Conservation (phyloP, 2,113 vertebrate genomes). For the Perca flavescens region DNA sequence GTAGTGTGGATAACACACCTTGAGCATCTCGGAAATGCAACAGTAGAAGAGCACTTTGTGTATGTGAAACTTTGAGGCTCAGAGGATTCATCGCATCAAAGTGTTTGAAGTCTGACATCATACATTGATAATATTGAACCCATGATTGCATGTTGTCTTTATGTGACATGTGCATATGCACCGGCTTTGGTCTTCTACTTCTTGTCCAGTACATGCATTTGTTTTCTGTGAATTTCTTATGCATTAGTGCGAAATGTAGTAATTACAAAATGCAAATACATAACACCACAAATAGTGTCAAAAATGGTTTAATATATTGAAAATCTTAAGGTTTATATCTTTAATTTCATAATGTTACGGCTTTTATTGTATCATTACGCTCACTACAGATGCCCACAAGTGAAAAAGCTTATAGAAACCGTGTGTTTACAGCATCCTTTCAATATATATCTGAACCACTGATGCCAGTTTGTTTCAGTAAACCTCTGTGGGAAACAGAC, state of each 20-base stretch:
- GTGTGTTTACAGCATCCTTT: not conserved
- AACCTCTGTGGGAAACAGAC: constrained; percentile 2
- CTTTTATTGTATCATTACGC: not conserved
- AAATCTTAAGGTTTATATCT: not conserved
- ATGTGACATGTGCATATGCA: not conserved
- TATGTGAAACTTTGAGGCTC: not conserved
- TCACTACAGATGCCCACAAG: not conserved
- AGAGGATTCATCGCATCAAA: not conserved
- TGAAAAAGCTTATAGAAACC: not conserved
- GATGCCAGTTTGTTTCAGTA: not conserved
- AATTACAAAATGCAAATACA: not conserved
- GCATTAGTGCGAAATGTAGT: too few species aligned
- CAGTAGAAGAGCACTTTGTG: not conserved
- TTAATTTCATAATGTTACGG: not conserved
- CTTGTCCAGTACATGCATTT: not conserved
- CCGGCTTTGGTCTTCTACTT: not conserved
- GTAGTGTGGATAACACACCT: not conserved
- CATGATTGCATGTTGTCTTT: not conserved
- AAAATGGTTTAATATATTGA: not conserved
- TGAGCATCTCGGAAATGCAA: not conserved
- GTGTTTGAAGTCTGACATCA: not conserved
- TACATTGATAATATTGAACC: not conserved
- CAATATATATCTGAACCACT: not conserved
- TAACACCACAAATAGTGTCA: not conserved
- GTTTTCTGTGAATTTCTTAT: too few species aligned